These are phyloP conservation scores for Hemistola chrysoprasaria DNA, from an alignment of 2,888 invertebrate species.

Conservation along the genomic window DNA sequence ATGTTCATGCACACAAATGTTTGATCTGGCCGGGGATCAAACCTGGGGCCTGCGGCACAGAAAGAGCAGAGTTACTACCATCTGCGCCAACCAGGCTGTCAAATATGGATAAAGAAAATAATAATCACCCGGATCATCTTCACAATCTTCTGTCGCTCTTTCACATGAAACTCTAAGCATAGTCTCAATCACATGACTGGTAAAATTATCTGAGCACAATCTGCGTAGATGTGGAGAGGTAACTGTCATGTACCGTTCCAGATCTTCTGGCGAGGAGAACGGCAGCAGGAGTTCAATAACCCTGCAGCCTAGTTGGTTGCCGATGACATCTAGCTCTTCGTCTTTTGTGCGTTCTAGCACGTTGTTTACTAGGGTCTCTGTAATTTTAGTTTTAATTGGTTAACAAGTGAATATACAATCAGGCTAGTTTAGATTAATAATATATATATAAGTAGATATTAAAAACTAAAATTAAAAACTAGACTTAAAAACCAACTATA, in stretches of 20 bases:
- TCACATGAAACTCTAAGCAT: conserved; percentile 81
- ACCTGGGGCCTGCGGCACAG: too few species aligned
- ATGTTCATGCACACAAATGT: too few species aligned
- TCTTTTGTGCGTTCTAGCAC: conserved; percentile 87
- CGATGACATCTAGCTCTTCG: conserved; percentile 87
- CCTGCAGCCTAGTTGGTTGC: conserved; percentile 91
- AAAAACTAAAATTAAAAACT: too few species aligned
- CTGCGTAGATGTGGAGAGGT: conserved; percentile 86
- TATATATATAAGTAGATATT: too few species aligned
- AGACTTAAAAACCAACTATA: too few species aligned
- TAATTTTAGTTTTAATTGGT: conserved; percentile 41
- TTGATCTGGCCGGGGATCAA: too few species aligned
- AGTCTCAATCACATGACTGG: conserved; percentile 90
- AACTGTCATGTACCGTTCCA: conserved; percentile 84
- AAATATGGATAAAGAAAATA: too few species aligned
- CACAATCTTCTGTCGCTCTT: conserved; percentile 69
- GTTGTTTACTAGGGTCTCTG: conserved; percentile 87
- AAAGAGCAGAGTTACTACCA: too few species aligned
- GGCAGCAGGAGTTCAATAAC: conserved; percentile 89
- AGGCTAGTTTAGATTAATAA: too few species aligned
- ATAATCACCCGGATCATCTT: conserved; percentile 31
- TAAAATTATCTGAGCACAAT: conserved; percentile 88
- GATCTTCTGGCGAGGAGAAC: conserved; percentile 82
- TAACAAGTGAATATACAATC: too few species aligned
- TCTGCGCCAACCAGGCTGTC: too few species aligned